Base-by-base conservation (phyloP, 2,113 vertebrate genomes). In the Amphiprion ocellaris region DNA sequence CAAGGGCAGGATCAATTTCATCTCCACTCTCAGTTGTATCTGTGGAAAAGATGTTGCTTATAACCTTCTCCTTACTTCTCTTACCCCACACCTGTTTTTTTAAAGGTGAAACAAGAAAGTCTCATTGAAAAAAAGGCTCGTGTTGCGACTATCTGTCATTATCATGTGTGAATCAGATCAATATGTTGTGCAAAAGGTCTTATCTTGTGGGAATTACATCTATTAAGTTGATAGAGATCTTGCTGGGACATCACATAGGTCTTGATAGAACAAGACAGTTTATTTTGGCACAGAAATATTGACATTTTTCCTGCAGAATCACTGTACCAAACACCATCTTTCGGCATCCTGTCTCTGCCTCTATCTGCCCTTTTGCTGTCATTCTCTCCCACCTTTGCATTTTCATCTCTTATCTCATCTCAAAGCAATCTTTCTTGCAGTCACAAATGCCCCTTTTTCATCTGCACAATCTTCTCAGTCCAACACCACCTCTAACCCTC, bases 361-460 rank as follows among this genome's bases (percentile, higher is more conserved):
- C 9, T 15, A 49, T 9, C 37, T 23, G 30, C 30, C 30, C 58
- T 75, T 67, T 33, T 9, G 33, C 28, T 44, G 28, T 5, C 21
- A 59, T 55, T 56, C 16, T 33, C 60, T 79, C 15, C 10, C 28
- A 21, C 24, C 46, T 69, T 74, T 77, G 65, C 15, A 56, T 56
- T 47, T 81, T 69, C 52, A 71, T 74, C 24, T 55, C 66, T 26
- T 50, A 3, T 80, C 49, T 30, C 6, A 69, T 62, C 28, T 54
- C 65, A 70, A 44, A 69, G 16, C 47, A 39, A 73, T 44, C 30
- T 28, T 17, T 24, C 14, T 37, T 24, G 52, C 23, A 41, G 58
- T 52, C n/a, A 58, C 16, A 73, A 33, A 50, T 70, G 76, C 64
- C 47, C 17, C 9, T 8, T 10, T 72, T 74, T 87, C 74, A 74